A percentile compares a stretch with the other conserved stretches of the same genome.
phyloP scores from a whole-genome alignment of 2,797 vertebrate species.

The Rallus crepitans region DNA sequence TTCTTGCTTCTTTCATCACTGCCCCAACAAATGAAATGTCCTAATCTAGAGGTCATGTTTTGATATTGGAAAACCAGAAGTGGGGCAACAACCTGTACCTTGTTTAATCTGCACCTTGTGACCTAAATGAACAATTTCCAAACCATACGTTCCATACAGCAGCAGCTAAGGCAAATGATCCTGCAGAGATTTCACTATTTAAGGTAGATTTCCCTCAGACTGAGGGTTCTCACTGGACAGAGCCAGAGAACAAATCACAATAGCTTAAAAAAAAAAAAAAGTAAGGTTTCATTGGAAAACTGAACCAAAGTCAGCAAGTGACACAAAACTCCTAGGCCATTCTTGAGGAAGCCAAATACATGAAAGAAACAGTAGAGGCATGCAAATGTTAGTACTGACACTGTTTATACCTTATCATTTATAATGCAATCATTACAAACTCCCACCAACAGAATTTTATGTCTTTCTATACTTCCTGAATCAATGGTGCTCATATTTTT shows the following conservation, averaged over 20 bases:
- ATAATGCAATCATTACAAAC: neutral
- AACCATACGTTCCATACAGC: constrained; percentile 37
- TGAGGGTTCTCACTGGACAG: neutral
- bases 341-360: neutral
- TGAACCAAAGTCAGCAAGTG: neutral
- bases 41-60: neutral
- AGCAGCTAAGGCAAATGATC: neutral
- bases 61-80: neutral
- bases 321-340: neutral
- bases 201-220: neutral
- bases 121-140: neutral
- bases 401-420: neutral
- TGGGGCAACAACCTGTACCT: neutral
- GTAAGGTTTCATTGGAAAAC: neutral
- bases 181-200: constrained; percentile 12
- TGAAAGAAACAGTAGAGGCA: neutral
- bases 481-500: neutral
- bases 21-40: neutral
- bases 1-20: neutral
- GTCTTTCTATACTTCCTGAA: neutral
- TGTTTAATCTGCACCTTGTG: constrained; percentile 35
- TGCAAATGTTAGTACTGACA: neutral
- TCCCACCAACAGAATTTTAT: neutral
- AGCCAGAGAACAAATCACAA: neutral
- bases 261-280: neutral